These are phyloP conservation scores for Reticulitermes lucifugus DNA, from an alignment of 2,888 invertebrate species.

Conservation along the genomic window DNA sequence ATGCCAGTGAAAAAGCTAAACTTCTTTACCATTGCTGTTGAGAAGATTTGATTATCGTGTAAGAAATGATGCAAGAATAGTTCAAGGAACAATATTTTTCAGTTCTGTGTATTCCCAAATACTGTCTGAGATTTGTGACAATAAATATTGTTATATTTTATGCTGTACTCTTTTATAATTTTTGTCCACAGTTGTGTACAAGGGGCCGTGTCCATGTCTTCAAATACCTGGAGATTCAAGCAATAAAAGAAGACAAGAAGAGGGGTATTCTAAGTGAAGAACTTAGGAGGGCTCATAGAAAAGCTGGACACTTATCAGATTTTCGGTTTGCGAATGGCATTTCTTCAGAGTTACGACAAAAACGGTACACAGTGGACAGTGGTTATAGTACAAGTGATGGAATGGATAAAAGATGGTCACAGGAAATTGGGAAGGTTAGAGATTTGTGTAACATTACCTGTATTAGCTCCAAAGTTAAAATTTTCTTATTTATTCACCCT, in stretches of 20 bases:
- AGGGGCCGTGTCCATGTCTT: conserved; percentile 95
- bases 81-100: no score
- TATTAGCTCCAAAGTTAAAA: no score
- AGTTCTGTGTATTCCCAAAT: not conserved
- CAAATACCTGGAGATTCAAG: conserved; percentile 92
- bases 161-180: no score
- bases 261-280: conserved; percentile 54
- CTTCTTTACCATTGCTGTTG: no score
- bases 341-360: conserved; percentile 64
- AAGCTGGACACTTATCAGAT: conserved; percentile 49
- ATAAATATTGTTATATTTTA: not conserved
- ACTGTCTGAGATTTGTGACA: no score
- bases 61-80: no score
- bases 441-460: not conserved
- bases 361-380: conserved; percentile 85
- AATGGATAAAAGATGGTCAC: conserved; percentile 83
- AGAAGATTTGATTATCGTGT: no score
- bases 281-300: conserved; percentile 53
- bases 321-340: conserved; percentile 64
- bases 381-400: conserved; percentile 91
- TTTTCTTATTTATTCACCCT: no score
- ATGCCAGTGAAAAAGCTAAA: no score
- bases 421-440: conserved; percentile 71
- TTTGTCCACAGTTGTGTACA: conserved; percentile 78
- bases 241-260: conserved; percentile 60